Evolutionary conservation across 2,113 vertebrate genomes (phyloP).

Genomic region (Neofelis nebulosa): DNA sequence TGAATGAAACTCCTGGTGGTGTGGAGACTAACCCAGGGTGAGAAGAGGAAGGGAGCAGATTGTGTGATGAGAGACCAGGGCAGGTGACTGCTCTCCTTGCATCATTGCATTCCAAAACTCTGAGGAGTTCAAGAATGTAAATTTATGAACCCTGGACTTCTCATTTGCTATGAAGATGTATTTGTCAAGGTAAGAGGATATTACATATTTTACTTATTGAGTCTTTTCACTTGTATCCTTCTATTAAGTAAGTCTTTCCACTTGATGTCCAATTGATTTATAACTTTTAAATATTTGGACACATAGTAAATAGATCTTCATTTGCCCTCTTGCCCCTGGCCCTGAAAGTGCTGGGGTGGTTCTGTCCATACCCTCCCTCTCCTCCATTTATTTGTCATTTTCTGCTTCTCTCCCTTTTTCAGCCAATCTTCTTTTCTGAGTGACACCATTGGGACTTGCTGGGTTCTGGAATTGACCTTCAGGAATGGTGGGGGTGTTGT

Average conservation of each 20-base stretch:
- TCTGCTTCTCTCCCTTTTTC: neutral
- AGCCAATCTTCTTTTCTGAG: neutral
- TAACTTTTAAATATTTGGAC: neutral
- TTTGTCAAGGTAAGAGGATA: neutral
- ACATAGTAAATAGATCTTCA: neutral
- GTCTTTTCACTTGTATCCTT: neutral
- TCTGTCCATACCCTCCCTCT: neutral
- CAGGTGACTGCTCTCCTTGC: neutral
- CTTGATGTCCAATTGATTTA: neutral
- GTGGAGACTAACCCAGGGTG: neutral
- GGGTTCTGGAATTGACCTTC: neutral
- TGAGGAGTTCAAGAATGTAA: neutral
- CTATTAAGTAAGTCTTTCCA: neutral
- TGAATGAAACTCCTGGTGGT: neutral
- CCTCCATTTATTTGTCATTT: neutral
- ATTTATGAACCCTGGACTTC: neutral
- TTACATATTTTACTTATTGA: neutral
- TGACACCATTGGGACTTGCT: neutral
- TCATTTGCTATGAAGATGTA: neutral
- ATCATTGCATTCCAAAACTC: neutral
- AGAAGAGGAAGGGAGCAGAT: neutral
- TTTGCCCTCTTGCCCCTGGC: neutral
- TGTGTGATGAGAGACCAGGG: neutral
- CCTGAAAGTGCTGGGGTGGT: neutral
- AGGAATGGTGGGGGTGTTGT: neutral